Base-by-base conservation (phyloP, 2,888 invertebrate species). In the Drosophila greeni region DNA sequence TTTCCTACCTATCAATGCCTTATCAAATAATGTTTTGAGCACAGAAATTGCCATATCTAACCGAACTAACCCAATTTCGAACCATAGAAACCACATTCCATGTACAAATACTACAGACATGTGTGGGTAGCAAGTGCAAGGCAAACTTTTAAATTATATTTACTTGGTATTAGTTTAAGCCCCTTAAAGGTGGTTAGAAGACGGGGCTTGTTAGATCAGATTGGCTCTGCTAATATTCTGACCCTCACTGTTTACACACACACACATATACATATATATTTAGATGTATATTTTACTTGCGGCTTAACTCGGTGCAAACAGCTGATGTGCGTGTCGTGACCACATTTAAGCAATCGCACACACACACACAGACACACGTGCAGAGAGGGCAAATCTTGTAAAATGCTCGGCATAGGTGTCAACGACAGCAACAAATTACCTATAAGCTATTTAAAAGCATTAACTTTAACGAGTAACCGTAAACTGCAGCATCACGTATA, bases 371-470 rank as follows among this genome's bases (percentile, higher is more conserved):
- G 20, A 43, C 39, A 34, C 20, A 39, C 16, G 33, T 18, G 37
- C 16, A 24, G 33, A 24, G 48, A 45, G 45, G 53, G 52, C 43
- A 66, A 76, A 62, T 76, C 70, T 66, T 66, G 64, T 65, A 62
- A 65, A 68, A 72, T 55, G 60, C 37, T 58, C 40, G 43, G 47
- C 58, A 51, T 61, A 74, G 55, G 61, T 67, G 58, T 72, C 70
- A 70, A 74, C 64, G 53, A 70, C 69, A 69, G 55, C 71, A 70
- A 56, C 55, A 64, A 66, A 66, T 69, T 66, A 69, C 69, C 72
- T 70, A 70, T 70, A 70, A 72, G 66, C 72, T 70, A 64, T 75
- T 75, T 76, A 66, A 76, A 74, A 45, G 80, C 58, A 81, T 75
- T 81, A 74, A 67, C 75, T 70, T 55, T 55, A 66, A 70, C 61